Conservation (phyloP, 2,888 invertebrate genomes). For the Catocala nupta region DNA sequence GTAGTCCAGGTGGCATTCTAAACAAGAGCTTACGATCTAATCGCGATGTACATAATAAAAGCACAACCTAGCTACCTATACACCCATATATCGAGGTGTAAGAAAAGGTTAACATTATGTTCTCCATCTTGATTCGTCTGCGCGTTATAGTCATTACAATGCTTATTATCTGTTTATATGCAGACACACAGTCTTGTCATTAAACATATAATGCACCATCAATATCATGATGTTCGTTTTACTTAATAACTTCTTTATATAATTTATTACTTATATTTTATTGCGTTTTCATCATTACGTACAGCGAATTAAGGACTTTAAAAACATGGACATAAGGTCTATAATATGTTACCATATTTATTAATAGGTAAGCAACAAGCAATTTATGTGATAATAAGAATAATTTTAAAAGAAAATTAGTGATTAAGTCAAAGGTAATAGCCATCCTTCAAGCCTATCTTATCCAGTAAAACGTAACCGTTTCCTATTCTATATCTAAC, state of each 20-base stretch:
- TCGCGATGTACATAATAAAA: too few species aligned
- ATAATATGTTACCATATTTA: not conserved
- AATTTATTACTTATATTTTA: conserved; percentile 23
- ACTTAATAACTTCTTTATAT: conserved; percentile 24
- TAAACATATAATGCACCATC: conserved; percentile 20
- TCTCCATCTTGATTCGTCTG: conserved; percentile 14
- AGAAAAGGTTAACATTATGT: conserved; percentile 8
- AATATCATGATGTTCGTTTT: conserved; percentile 19
- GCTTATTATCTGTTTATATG: conserved; percentile 25
- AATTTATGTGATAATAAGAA: conserved; percentile 12
- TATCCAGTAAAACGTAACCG: not conserved
- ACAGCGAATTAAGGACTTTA: conserved; percentile 1
- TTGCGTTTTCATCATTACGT: conserved; percentile 14
- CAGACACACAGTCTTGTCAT: conserved; percentile 24
- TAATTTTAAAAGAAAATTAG: conserved; percentile 8
- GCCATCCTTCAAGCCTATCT: not conserved
- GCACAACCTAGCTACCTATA: too few species aligned
- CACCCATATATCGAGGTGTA: not conserved
- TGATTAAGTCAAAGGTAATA: conserved; percentile 1
- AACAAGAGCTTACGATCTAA: too few species aligned
- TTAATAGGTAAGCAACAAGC: conserved; percentile 4
- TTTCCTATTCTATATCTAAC: not conserved
- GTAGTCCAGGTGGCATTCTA: too few species aligned
- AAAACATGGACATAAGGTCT: not conserved
- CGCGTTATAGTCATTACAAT: conserved; percentile 13